Base-by-base conservation (phyloP, 2,113 vertebrate species). In the Ciconia stormi region DNA sequence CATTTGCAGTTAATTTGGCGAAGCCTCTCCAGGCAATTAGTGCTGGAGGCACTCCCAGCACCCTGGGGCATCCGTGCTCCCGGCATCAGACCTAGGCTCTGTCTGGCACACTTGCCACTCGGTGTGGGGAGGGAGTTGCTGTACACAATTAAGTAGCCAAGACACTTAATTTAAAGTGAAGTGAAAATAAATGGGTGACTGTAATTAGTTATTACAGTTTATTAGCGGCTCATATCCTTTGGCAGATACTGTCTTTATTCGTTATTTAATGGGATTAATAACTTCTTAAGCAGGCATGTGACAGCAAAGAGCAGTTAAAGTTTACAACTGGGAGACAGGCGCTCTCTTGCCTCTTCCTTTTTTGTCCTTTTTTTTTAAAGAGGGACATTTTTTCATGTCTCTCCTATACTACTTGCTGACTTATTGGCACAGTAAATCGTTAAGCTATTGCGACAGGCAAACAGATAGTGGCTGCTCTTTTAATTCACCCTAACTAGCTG, bases 141-240 rank as follows among this genome's bases (percentile, higher is more conserved):
- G 73, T 49, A 59, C 70, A 89, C 81, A 81, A 30, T 72, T 61
- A 84, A 82, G 36, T 30, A 80, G 44, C 56, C n/a, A 5, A 82
- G 82, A 42, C 65, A 38, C 50, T 94, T 94, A 82, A 90, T 94
- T 82, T 34, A 71, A 94, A 96, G 69, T 56, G 77, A 87, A 87
- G 65, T 58, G 62, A 82, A 93, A 96, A 90, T 82, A 87, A 95
- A 85, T 72, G 85, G 42, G 34, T 82, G 81, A 74, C 67, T 67
- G 84, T 91, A 91, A 96, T 96, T 89, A 93, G 81, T 93, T 90
- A 91, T 96, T 94, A 65, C 78, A 88, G 82, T 93, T 97, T 94
- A 93, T 97, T 96, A 96, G 91, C 7, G 0, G 62, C 93, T 96
- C 84, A 49, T 93, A 40, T 87, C 89, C 78, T 96, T 88, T 66